Conservation (phyloP, 2,888 invertebrate species). For the Strigamia crassipes region DNA sequence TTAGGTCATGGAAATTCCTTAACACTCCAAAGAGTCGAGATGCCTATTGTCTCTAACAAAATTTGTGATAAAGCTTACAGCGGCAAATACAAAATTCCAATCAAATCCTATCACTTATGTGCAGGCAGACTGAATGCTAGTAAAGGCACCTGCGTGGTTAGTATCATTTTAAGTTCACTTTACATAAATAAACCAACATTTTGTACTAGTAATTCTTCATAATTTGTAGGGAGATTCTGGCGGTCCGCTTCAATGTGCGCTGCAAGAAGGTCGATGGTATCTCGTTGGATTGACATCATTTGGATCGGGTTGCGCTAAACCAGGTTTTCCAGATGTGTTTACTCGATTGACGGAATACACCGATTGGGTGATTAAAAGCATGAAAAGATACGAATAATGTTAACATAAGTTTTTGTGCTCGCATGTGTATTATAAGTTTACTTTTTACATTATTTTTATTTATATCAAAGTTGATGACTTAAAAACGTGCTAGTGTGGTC, state of each 20-base stretch:
- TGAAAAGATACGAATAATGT: conserved; percentile 39
- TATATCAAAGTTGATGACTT: background rate
- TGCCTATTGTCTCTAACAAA: conserved; percentile 48
- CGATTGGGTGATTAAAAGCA: conserved; percentile 70
- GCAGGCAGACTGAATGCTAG: conserved; percentile 48
- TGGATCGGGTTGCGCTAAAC: conserved; percentile 86
- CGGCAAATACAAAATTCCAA: conserved; percentile 47
- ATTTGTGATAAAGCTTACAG: conserved; percentile 47
- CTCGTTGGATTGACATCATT: conserved; percentile 87
- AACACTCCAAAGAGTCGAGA: conserved; percentile 48
- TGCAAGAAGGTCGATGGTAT: conserved; percentile 80
- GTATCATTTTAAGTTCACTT: conserved; percentile 8
- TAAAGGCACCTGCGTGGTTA: conserved; percentile 50
- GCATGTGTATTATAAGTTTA: no score
- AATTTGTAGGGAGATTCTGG: conserved; percentile 81
- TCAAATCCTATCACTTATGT: conserved; percentile 49
- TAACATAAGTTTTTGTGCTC: no score
- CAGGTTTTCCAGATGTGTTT: conserved; percentile 87
- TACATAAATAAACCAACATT: background rate
- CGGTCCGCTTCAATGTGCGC: conserved; percentile 83
- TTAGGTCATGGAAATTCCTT: conserved; percentile 46
- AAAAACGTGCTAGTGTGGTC: no score
- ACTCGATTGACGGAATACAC: conserved; percentile 81
- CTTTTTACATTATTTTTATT: background rate
- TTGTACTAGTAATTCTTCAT: background rate